phyloP scores from a whole-genome alignment of 2,797 vertebrate species.

The Limnodromus scolopaceus region DNA sequence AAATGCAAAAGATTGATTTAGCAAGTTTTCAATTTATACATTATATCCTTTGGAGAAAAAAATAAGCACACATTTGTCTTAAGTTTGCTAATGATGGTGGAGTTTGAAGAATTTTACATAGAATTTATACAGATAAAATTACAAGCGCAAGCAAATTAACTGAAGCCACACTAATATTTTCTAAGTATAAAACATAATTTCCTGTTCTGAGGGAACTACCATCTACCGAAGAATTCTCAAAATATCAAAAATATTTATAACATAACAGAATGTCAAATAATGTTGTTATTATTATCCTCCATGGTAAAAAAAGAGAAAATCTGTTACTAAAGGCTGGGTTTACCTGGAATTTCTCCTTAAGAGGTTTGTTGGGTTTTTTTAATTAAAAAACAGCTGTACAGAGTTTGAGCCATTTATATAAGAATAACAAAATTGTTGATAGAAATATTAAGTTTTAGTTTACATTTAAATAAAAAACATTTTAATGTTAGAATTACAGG shows the following conservation, averaged over 20 bases:
- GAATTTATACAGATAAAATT: not conserved
- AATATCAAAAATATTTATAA: not conserved
- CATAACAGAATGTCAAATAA: not conserved
- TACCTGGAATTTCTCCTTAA: not conserved
- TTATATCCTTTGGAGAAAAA: not conserved
- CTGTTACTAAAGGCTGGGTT: not conserved
- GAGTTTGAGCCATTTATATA: not conserved
- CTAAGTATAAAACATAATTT: not conserved
- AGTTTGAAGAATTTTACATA: not conserved
- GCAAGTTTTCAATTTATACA: not conserved
- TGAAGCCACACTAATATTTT: not conserved
- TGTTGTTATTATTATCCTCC: not conserved
- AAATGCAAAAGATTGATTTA: not conserved
- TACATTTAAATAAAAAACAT: not conserved
- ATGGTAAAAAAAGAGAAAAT: not conserved
- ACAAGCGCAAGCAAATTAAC: not conserved
- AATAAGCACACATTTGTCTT: not conserved
- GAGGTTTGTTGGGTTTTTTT: not conserved
- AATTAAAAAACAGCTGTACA: rapidly evolving
- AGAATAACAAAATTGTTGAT: not conserved
- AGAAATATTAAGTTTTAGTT: not conserved
- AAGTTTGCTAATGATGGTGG: not conserved
- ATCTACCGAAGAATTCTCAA: not conserved
- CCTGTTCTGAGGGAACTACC: not conserved
- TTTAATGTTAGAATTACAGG: not conserved